Evolutionary conservation across 2,888 invertebrate species (phyloP).

Genomic region (Neoascia interrupta): DNA sequence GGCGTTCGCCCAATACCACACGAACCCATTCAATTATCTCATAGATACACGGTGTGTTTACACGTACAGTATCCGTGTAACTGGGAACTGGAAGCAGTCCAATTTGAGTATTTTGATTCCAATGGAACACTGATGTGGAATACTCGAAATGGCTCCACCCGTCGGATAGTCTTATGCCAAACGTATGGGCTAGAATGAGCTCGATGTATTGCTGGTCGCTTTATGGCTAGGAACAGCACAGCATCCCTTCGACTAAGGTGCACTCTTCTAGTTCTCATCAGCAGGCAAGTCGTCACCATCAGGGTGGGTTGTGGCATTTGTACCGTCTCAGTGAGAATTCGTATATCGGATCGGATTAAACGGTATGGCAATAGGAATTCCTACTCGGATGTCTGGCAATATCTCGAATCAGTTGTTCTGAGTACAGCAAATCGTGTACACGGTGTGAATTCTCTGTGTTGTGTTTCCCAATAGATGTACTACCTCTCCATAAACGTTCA

Average conservation of each 20-base stretch:
- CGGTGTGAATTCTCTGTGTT: conserved; percentile 56
- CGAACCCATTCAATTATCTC: conserved; percentile 11
- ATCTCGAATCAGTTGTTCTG: conserved; percentile 67
- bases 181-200: conserved; percentile 21
- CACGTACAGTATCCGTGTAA: conserved; percentile 72
- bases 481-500: conserved; percentile 53
- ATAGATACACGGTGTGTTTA: conserved; percentile 43
- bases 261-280: conserved; percentile 16
- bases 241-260: conserved; percentile 42
- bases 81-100: conserved; percentile 39
- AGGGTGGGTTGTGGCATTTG: conserved; percentile 68
- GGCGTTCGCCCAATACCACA: background rate
- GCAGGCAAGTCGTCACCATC: conserved; percentile 22
- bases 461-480: conserved; percentile 33
- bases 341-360: conserved; percentile 57
- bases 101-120: conserved; percentile 37
- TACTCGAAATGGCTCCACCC: conserved; percentile 56
- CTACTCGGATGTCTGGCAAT: conserved; percentile 60
- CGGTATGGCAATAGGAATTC: conserved; percentile 68
- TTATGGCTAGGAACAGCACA: conserved; percentile 5
- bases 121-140: conserved; percentile 52
- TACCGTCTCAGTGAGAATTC: conserved; percentile 50
- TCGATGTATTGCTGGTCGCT: conserved; percentile 24
- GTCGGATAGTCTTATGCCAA: conserved; percentile 28
- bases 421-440: conserved; percentile 68